A percentile compares a stretch with the other conserved stretches of the same genome.
Evolutionary conservation across 2,113 vertebrate genomes (phyloP).

Genomic region (Pituophis catenifer): DNA sequence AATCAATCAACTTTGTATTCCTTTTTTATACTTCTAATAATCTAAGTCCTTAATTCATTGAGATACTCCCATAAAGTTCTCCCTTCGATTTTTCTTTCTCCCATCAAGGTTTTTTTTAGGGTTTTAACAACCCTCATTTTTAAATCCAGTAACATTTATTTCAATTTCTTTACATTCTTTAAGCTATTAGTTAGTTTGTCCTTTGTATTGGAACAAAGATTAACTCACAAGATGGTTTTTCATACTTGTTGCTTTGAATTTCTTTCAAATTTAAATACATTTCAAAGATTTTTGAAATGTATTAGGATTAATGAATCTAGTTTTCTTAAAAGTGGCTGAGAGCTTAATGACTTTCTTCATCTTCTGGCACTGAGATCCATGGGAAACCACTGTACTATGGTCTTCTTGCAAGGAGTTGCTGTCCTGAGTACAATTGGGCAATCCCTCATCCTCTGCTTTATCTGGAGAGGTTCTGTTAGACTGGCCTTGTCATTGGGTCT

Average conservation of each 20-base stretch:
- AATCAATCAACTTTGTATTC: background rate
- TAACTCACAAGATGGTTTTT: background rate
- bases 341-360: background rate
- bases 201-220: background rate
- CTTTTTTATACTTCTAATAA: background rate
- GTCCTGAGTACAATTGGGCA: background rate
- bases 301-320: background rate
- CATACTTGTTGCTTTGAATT: background rate
- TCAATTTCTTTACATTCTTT: background rate
- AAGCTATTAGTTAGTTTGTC: background rate
- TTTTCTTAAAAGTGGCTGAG: background rate
- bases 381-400: background rate
- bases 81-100: background rate
- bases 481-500: background rate
- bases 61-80: background rate
- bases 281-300: background rate
- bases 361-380: background rate
- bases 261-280: background rate
- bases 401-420: background rate
- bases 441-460: background rate
- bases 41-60: background rate
- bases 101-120: background rate
- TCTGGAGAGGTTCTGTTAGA: background rate
- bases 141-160: background rate
- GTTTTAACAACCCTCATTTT: background rate